Evolutionary conservation across 2,113 vertebrate genomes (phyloP).

Genomic region (Podocnemis expansa): DNA sequence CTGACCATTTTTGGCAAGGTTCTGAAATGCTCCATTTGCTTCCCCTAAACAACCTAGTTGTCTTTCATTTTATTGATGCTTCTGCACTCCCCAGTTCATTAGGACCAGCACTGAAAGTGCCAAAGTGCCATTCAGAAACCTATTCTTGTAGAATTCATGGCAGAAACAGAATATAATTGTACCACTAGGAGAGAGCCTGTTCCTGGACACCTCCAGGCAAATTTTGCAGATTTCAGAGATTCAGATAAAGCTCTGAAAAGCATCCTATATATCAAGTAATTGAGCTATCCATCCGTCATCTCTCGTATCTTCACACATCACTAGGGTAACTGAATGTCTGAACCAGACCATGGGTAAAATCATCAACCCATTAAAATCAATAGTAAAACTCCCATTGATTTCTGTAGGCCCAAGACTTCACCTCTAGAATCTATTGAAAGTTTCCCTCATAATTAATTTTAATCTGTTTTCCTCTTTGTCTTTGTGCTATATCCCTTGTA

Average conservation of each 20-base stretch:
- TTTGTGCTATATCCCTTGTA: neutral
- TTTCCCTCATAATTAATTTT: conserved; percentile 1
- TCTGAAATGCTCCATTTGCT: neutral
- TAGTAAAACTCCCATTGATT: neutral
- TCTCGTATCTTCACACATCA: neutral
- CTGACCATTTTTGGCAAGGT: accelerated
- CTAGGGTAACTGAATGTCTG: neutral
- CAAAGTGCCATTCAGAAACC: neutral
- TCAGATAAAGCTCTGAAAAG: neutral
- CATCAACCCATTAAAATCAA: neutral
- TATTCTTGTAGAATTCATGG: neutral
- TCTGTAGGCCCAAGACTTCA: neutral
- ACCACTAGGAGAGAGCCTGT: neutral
- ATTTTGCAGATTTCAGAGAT: neutral
- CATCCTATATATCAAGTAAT: neutral
- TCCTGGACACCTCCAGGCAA: neutral
- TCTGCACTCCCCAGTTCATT: neutral
- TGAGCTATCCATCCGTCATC: neutral
- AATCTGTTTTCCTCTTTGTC: conserved; percentile 44
- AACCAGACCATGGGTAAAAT: neutral
- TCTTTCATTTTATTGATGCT: neutral
- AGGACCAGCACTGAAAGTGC: neutral
- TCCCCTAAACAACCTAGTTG: accelerated
- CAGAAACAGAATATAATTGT: accelerated
- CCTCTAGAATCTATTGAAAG: accelerated